A percentile compares a stretch with the other conserved stretches of the same genome.
Conservation (phyloP, 2,113 vertebrate species). For the Barnardius zonarius region DNA sequence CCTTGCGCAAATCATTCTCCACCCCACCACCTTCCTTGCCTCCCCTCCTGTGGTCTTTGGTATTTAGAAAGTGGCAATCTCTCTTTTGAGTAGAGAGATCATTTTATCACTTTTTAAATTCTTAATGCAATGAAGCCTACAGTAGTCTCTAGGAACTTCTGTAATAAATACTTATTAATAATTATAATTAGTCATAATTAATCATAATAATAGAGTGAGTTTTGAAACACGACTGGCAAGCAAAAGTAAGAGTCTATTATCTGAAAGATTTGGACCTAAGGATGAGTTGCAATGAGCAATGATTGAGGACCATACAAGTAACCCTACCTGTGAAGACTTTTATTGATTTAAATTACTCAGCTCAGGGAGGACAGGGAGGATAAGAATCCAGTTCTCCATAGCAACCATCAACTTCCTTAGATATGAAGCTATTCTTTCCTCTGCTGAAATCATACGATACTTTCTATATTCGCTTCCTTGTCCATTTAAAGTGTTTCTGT, state of each 20-base stretch:
- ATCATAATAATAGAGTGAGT: background rate
- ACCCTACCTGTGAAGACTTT: background rate
- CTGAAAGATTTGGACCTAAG: background rate
- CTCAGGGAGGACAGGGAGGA: background rate
- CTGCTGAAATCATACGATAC: background rate
- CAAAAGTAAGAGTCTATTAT: background rate
- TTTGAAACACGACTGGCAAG: background rate
- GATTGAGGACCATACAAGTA: background rate
- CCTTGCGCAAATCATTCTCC: background rate
- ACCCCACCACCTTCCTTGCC: background rate
- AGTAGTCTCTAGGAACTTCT: background rate
- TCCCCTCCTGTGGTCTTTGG: background rate
- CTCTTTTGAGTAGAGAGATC: background rate
- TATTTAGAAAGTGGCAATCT: background rate
- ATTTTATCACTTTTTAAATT: background rate
- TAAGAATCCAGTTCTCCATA: conserved; percentile 15
- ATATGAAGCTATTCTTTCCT: background rate
- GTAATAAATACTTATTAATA: conserved; percentile 16
- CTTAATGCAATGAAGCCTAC: background rate
- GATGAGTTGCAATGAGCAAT: background rate
- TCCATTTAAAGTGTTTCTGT: background rate
- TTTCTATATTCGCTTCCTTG: background rate
- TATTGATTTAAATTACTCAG: background rate
- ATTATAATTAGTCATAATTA: background rate
- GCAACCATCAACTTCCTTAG: background rate